Evolutionary conservation across 2,113 vertebrate genomes (phyloP).

Genomic region (Paralichthys olivaceus): DNA sequence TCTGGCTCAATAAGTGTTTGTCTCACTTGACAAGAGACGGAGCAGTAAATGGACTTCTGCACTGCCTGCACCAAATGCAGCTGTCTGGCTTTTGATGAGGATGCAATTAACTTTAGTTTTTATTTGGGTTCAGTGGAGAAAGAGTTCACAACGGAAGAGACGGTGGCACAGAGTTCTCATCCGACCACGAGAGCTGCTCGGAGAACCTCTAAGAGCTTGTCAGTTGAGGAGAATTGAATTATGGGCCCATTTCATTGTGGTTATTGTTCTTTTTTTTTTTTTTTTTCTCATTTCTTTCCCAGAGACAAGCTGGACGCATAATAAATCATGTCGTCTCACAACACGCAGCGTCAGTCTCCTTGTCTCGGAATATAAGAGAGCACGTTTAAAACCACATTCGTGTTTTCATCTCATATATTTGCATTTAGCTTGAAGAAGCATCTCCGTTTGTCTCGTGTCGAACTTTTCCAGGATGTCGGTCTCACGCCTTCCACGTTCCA

Average conservation of each 20-base stretch:
- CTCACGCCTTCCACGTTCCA: too few relatives aligned
- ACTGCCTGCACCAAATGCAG: slow-evolving; percentile 31
- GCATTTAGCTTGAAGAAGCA: not conserved
- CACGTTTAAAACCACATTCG: too few relatives aligned
- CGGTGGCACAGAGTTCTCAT: not conserved
- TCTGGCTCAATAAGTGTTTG: slow-evolving; percentile 49
- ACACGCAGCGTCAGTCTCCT: not conserved
- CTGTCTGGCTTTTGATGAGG: slow-evolving; percentile 47
- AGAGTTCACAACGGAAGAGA: slow-evolving; percentile 15
- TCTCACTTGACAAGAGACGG: slow-evolving; percentile 46
- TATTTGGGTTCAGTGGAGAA: slow-evolving; percentile 19
- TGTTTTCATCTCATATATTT: not conserved
- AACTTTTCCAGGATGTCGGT: not conserved
- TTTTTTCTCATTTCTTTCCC: slow-evolving; percentile 18
- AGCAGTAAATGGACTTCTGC: slow-evolving; percentile 42
- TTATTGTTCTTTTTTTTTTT: slow-evolving; percentile 27
- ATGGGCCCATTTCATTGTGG: slow-evolving; percentile 54
- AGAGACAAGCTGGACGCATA: not conserved
- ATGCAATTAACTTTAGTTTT: slow-evolving; percentile 52
- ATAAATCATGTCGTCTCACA: not conserved
- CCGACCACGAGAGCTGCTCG: slow-evolving; percentile 15
- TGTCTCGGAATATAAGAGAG: not conserved
- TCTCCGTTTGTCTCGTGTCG: not conserved
- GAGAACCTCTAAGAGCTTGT: slow-evolving; percentile 49
- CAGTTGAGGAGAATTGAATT: slow-evolving; percentile 60